Conservation (phyloP, 2,888 invertebrate species). For the Plutella xylostella region DNA sequence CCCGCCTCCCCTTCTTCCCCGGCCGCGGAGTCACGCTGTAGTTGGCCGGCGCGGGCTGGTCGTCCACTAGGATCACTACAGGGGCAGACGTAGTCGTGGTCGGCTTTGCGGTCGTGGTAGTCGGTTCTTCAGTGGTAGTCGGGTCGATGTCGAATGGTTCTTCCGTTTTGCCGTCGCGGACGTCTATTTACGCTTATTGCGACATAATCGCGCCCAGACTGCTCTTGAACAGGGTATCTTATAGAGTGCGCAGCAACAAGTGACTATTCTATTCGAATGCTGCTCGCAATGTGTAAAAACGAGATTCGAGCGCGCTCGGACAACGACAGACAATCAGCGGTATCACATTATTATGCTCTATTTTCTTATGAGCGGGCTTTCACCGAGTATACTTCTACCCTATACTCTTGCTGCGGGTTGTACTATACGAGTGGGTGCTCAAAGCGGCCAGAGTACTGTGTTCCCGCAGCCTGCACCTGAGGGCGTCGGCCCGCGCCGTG, state of each 20-base stretch:
- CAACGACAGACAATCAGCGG: too few relatives aligned
- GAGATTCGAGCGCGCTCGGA: too few relatives aligned
- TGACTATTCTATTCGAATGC: too few relatives aligned
- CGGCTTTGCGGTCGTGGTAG: constrained; percentile 31
- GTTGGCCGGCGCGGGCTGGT: constrained; percentile 52
- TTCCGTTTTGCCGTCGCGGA: constrained; percentile 51
- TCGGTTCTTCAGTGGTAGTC: constrained; percentile 39
- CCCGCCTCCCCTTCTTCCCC: constrained; percentile 43
- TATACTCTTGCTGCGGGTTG: too few relatives aligned
- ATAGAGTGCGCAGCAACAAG: too few relatives aligned
- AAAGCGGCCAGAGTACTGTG: constrained; percentile 77
- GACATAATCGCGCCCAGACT: too few relatives aligned
- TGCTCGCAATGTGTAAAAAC: too few relatives aligned
- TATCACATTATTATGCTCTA: too few relatives aligned
- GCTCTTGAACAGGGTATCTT: too few relatives aligned
- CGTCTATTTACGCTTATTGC: too few relatives aligned
- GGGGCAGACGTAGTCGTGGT: constrained; percentile 38
- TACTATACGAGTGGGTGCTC: constrained; percentile 74
- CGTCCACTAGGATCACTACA: constrained; percentile 56
- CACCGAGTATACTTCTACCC: too few relatives aligned
- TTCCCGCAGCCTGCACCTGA: constrained; percentile 77
- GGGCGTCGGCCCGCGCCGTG: constrained; percentile 76
- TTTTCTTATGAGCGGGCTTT: too few relatives aligned
- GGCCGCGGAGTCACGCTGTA: constrained; percentile 36
- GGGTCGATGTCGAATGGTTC: constrained; percentile 42